Conservation (phyloP, 1,140 invertebrate species). For the Leptinotarsa defecta region DNA sequence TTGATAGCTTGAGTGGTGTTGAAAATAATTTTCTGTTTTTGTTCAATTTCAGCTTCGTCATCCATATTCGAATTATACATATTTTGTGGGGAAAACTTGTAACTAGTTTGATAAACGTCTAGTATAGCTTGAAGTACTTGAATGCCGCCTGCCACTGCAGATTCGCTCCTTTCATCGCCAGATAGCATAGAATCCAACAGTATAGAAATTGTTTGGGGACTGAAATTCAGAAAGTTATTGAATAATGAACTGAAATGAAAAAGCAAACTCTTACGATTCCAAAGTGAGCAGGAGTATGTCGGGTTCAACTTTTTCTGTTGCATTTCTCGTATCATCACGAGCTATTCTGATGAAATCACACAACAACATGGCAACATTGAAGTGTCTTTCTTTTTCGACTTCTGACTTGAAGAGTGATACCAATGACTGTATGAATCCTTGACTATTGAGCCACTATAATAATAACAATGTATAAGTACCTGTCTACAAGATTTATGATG, state of each 20-base stretch:
- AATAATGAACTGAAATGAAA: background rate
- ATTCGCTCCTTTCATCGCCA: conserved; percentile 68
- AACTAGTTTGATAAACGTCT: conserved; percentile 58
- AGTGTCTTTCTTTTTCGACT: conserved; percentile 74
- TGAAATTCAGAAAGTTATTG: conserved; percentile 52
- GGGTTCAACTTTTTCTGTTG: conserved; percentile 63
- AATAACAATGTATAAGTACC: conserved; percentile 19
- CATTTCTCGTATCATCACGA: conserved; percentile 67
- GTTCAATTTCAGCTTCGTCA: conserved; percentile 56
- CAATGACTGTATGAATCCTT: conserved; percentile 82
- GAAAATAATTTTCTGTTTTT: conserved; percentile 62
- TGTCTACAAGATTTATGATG: conserved; percentile 1
- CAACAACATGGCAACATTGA: conserved; percentile 80
- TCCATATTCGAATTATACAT: conserved; percentile 46
- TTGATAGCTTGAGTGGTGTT: conserved; percentile 67
- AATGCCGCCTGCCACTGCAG: conserved; percentile 78
- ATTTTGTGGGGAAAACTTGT: conserved; percentile 43
- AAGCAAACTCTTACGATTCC: conserved; percentile 68
- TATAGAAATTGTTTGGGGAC: conserved; percentile 67
- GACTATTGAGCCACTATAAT: conserved; percentile 87
- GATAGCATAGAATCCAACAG: conserved; percentile 74
- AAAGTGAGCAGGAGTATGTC: conserved; percentile 71
- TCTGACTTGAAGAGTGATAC: conserved; percentile 78
- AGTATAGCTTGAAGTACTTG: conserved; percentile 76
- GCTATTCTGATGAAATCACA: conserved; percentile 78